A percentile compares a stretch with the other conserved stretches of the same genome.
Evolutionary conservation across 2,888 invertebrate species (phyloP).

Genomic region (Epinotia nisella): DNA sequence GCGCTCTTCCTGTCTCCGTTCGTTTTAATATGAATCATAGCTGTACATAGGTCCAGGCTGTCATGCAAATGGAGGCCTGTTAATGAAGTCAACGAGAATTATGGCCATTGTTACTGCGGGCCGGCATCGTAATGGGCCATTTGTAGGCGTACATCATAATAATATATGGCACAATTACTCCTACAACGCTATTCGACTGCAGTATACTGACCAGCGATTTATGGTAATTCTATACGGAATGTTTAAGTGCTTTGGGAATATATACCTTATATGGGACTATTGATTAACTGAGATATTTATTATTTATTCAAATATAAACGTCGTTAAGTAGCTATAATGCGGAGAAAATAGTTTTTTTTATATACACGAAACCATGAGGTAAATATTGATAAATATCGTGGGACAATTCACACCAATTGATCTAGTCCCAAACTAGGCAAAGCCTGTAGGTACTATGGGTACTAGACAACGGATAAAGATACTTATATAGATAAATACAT

Average conservation of each 20-base stretch:
- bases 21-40: conserved; percentile 69
- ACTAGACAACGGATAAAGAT: too few relatives aligned
- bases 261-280: neutral
- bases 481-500: too few relatives aligned
- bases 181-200: conserved; percentile 68
- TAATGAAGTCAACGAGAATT: conserved; percentile 84
- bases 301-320: conserved; percentile 9
- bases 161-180: conserved; percentile 79
- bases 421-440: too few relatives aligned
- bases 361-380: too few relatives aligned
- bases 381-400: too few relatives aligned
- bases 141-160: conserved; percentile 79
- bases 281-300: conserved; percentile 12
- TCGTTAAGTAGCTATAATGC: conserved; percentile 2
- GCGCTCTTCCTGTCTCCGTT: conserved; percentile 59
- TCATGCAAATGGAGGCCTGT: conserved; percentile 84
- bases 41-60: conserved; percentile 65
- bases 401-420: too few relatives aligned
- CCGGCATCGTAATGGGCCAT: conserved; percentile 78
- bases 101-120: conserved; percentile 82
- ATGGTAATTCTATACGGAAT: conserved; percentile 48
- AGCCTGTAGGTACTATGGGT: too few relatives aligned
- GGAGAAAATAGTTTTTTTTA: too few relatives aligned
- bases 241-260: conserved; percentile 5
- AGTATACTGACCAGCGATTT: conserved; percentile 63